Evolutionary conservation across 2,888 invertebrate genomes (phyloP).

Genomic region (Synanthedon myopaeformis): DNA sequence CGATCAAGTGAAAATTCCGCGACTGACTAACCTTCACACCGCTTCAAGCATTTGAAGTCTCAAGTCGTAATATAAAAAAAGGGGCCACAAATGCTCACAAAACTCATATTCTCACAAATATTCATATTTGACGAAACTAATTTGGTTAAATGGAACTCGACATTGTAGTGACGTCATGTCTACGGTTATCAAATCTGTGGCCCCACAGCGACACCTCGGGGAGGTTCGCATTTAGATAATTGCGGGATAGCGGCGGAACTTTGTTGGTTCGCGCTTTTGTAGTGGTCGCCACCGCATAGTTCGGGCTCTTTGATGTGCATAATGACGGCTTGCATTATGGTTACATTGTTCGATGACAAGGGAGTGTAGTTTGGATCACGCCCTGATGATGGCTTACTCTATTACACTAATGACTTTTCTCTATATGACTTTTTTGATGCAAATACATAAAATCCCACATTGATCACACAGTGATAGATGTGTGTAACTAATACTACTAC

Average conservation of each 20-base stretch:
- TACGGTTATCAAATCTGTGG: constrained; percentile 14
- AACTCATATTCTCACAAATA: too few species aligned
- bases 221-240: constrained; percentile 58
- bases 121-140: too few species aligned
- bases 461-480: too few species aligned
- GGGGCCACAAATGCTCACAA: too few species aligned
- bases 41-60: too few species aligned
- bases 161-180: constrained; percentile 7
- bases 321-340: constrained; percentile 35
- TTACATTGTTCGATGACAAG: constrained; percentile 35
- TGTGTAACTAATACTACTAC: too few species aligned
- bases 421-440: too few species aligned
- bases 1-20: too few species aligned
- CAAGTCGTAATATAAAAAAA: too few species aligned
- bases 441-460: too few species aligned
- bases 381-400: neutral
- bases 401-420: neutral
- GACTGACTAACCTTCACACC: too few species aligned
- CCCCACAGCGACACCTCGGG: constrained; percentile 25
- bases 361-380: neutral
- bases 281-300: constrained; percentile 12
- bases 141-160: too few species aligned
- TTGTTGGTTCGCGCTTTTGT: constrained; percentile 46
- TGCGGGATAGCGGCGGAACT: constrained; percentile 49
- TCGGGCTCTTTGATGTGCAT: constrained; percentile 36